Evolutionary conservation across 2,888 invertebrate species (phyloP).

Genomic region (Tortricodes alternella): DNA sequence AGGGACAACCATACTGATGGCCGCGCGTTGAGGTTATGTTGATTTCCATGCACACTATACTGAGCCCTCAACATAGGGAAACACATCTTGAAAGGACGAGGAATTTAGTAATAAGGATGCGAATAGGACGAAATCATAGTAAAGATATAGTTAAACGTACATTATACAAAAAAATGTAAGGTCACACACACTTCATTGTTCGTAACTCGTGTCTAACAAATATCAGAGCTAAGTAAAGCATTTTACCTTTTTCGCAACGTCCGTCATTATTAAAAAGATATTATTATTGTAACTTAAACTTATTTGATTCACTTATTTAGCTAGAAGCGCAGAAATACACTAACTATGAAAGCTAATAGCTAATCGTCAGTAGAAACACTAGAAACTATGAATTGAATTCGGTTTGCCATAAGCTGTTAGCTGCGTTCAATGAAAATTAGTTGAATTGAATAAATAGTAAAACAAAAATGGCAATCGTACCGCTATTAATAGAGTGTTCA

Average conservation of each 20-base stretch:
- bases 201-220: slow-evolving; percentile 60
- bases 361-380: slow-evolving; percentile 33
- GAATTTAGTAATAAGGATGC: background rate
- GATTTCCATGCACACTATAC: slow-evolving; percentile 37
- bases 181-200: slow-evolving; percentile 62
- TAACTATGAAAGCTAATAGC: slow-evolving; percentile 32
- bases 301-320: slow-evolving; percentile 40
- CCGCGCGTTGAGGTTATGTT: slow-evolving; percentile 60
- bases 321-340: slow-evolving; percentile 41
- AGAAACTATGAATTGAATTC: slow-evolving; percentile 28
- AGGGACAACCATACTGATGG: slow-evolving; percentile 41
- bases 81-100: background rate
- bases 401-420: slow-evolving; percentile 11
- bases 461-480: background rate
- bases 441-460: background rate
- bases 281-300: slow-evolving; percentile 38
- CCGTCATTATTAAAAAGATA: slow-evolving; percentile 62
- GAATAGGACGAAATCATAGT: slow-evolving; percentile 2
- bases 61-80: slow-evolving; percentile 37
- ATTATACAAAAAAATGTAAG: slow-evolving; percentile 45
- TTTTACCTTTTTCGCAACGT: slow-evolving; percentile 76
- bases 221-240: slow-evolving; percentile 32
- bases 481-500: background rate
- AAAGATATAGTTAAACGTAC: slow-evolving; percentile 31
- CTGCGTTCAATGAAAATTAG: slow-evolving; percentile 22